Evolutionary conservation across 2,113 vertebrate genomes (phyloP), one percentile per base, ranked within the genome.

Genomic region (Toxotes chatareus): DNA sequence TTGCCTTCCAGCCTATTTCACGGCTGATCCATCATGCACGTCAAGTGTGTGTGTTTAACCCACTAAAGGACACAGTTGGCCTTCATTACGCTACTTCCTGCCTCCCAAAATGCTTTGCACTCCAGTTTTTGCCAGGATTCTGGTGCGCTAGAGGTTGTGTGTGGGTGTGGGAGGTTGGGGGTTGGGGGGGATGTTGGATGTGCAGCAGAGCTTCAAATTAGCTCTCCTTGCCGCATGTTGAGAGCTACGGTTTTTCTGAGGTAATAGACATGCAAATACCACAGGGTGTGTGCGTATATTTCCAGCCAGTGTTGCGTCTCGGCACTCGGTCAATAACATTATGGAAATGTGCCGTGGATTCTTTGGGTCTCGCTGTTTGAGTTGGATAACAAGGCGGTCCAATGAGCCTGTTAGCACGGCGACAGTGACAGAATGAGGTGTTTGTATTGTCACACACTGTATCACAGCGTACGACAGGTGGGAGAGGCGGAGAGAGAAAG

Each of bases 201-300:
- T 88, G 86, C 90, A 91, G 76, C 85, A 38, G 86, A 91, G 91
- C 89, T 88, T 91, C 86, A 95, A 94, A 94, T 91, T 93, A 89
- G 72, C 89, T 93, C 82, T 82, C 76, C 85, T 92, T 79, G 79
- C 79, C 84, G 86, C 77, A 56, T 68, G 71, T 81, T 49, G 66
- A 69, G 87, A 88, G 79, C 71, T 17, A 38, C 56, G 46, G 77
- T 73, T 86, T 27, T 89, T 93, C 73, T 14, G 63, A 87, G 84
- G 84, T 92, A 90, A 93, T 91, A 91, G 91, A 88, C 89, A 93
- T 91, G 88, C 91, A 93, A 92, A 94, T 92, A 92, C 76, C 71
- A 68, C 66, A 21, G 53, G 8, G 46, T 76, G 73, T 59, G 69
- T 55, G 61, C 66, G 32, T 47, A 47, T 78, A 67, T 82, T 84